Evolutionary conservation across 2,113 vertebrate genomes (phyloP).

Genomic region (Scolopax mira): DNA sequence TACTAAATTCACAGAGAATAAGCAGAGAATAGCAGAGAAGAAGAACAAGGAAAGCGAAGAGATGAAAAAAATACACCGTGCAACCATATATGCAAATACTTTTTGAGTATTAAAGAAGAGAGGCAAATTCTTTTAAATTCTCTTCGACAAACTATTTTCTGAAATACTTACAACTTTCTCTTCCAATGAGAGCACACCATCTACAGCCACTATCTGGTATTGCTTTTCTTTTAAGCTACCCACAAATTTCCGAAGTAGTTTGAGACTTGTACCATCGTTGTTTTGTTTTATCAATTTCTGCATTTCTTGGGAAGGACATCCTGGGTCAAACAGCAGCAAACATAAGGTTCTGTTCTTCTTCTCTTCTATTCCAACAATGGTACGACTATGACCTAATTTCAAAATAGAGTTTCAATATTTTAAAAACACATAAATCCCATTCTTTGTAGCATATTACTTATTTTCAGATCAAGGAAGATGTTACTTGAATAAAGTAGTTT

Average conservation of each 20-base stretch:
- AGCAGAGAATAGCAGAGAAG: not conserved
- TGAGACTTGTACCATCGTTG: constrained; percentile 62
- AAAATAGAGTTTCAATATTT: not conserved
- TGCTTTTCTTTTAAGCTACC: constrained; percentile 88
- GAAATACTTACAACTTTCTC: constrained; percentile 83
- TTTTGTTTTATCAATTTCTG: constrained; percentile 79
- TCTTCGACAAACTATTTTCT: not conserved
- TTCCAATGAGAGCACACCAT: constrained; percentile 81
- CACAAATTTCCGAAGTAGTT: constrained; percentile 75
- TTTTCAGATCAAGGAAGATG: not conserved
- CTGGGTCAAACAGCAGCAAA: constrained; percentile 88
- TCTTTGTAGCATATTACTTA: not conserved
- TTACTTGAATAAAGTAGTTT: not conserved
- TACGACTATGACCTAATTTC: constrained; percentile 87
- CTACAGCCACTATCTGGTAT: constrained; percentile 88
- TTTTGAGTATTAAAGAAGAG: not conserved
- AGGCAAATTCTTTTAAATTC: not conserved
- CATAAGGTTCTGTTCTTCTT: constrained; percentile 83
- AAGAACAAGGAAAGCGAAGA: not conserved
- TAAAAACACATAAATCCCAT: not conserved
- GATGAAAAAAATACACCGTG: not conserved
- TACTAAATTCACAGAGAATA: not conserved
- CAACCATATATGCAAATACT: not conserved
- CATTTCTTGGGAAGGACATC: constrained; percentile 78
- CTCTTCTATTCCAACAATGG: constrained; percentile 90